Evolutionary conservation across 1,140 invertebrate species (phyloP).

Genomic region (Anastrepha obliqua): DNA sequence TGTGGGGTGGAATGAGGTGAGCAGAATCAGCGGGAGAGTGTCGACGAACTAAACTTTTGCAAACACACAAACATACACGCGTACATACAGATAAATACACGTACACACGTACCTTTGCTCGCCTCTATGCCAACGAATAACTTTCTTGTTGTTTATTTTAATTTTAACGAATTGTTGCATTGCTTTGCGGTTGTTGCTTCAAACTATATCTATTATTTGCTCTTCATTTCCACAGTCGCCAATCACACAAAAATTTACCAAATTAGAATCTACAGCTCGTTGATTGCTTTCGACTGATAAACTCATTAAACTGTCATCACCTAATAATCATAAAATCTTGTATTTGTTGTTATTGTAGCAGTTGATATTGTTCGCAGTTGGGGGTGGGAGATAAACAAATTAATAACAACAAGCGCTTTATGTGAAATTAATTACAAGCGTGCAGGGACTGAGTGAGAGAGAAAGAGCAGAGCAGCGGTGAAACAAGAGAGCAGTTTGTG

Average conservation of each 20-base stretch:
- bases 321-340: slow-evolving; percentile 24
- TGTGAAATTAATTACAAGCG: background rate
- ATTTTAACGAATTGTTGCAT: background rate
- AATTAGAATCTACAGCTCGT: background rate
- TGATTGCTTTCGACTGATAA: background rate
- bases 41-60: no score
- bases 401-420: background rate
- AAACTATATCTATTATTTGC: background rate
- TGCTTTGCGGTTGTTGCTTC: no score
- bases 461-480: background rate
- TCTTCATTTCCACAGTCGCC: background rate
- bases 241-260: background rate
- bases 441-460: no score
- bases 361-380: background rate
- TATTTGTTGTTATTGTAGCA: background rate
- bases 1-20: background rate
- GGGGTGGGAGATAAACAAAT: slow-evolving; percentile 2
- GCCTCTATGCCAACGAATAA: background rate
- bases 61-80: background rate
- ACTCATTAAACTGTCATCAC: slow-evolving; percentile 27
- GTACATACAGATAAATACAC: background rate
- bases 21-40: no score
- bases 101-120: background rate
- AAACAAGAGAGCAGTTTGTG: background rate
- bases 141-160: background rate